Evolutionary conservation across 2,113 vertebrate genomes (phyloP).

Genomic region (Narcine bancroftii): DNA sequence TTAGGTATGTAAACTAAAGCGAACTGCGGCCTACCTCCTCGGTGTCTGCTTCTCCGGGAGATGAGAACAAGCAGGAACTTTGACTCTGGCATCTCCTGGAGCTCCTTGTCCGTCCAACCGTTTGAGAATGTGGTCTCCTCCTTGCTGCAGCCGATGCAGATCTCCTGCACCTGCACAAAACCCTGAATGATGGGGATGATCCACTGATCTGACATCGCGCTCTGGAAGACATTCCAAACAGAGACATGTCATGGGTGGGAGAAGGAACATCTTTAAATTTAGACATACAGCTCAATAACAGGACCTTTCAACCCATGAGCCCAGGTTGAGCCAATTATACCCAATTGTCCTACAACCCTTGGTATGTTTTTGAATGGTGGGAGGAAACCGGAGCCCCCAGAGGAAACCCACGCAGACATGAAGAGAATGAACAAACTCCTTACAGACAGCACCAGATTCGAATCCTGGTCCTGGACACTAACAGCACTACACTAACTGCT

Average conservation of each 20-base stretch:
- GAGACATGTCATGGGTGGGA: background rate
- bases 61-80: background rate
- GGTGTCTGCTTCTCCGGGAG: background rate
- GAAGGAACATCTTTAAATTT: background rate
- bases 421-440: no score
- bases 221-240: background rate
- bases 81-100: rapidly evolving
- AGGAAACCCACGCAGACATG: no score
- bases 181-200: slow-evolving; percentile 37
- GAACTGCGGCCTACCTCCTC: background rate
- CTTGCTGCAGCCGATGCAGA: background rate
- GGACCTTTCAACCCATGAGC: no score
- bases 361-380: no score
- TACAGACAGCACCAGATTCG: no score
- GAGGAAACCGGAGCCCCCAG: no score
- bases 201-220: background rate
- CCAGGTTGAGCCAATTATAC: no score
- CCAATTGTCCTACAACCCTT: no score
- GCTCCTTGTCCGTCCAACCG: background rate
- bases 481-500: no score
- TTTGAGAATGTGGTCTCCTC: background rate
- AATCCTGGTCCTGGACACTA: no score
- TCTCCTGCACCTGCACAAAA: slow-evolving; percentile 36
- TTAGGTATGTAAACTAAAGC: no score
- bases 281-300: no score